Percentiles rank a stretch among this genome's conserved stretches.
These are phyloP conservation scores for Acanthosepion esculentum DNA, from an alignment of 2,888 invertebrate species.

Conservation along the genomic window DNA sequence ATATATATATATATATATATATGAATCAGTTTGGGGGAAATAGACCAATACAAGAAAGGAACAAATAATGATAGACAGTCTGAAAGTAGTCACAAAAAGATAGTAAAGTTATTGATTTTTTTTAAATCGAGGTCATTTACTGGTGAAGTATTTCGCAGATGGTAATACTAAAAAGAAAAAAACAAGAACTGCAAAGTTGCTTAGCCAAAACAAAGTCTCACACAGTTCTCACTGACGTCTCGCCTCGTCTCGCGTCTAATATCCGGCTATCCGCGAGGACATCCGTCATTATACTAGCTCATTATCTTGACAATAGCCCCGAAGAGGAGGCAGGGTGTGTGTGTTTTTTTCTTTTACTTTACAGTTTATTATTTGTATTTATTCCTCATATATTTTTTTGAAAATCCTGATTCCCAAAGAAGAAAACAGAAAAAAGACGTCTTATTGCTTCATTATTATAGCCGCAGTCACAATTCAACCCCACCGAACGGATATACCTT, in stretches of 20 bases:
- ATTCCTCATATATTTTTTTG: background rate
- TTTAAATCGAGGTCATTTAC: background rate
- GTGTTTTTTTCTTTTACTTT: background rate
- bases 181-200: background rate
- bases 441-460: background rate
- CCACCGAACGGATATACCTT: background rate
- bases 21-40: background rate
- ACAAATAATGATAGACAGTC: background rate
- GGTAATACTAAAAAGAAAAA: background rate
- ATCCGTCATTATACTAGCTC: slow-evolving; percentile 2
- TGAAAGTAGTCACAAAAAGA: background rate
- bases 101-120: background rate
- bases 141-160: background rate
- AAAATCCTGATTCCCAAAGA: background rate
- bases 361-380: background rate
- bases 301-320: background rate
- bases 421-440: background rate
- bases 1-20: background rate
- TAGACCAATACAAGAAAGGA: background rate
- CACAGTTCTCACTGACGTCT: background rate
- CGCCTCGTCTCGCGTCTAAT: background rate
- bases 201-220: no score
- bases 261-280: background rate
- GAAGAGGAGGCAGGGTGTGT: background rate
- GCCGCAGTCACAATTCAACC: background rate